Evolutionary conservation across 2,888 invertebrate genomes (phyloP).

Genomic region (Globia sparganii): DNA sequence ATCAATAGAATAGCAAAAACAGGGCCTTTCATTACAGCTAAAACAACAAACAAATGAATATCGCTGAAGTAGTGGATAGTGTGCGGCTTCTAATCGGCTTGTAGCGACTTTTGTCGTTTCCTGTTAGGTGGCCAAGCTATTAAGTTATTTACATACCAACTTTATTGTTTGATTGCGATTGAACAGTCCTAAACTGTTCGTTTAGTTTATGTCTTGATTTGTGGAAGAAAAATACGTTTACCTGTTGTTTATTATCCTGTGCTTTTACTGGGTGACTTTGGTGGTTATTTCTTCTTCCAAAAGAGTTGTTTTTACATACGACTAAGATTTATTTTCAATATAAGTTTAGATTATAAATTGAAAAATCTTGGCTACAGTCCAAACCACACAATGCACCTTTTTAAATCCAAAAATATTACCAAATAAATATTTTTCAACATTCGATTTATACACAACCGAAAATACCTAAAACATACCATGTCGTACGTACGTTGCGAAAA

Average conservation of each 20-base stretch:
- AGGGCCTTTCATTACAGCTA: not conserved
- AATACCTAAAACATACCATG: slow-evolving; percentile 29
- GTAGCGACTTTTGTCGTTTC: slow-evolving; percentile 24
- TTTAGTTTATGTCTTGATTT: slow-evolving; percentile 58
- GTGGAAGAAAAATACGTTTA: slow-evolving; percentile 25
- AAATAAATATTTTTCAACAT: not conserved
- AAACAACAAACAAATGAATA: not conserved
- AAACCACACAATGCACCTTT: not conserved
- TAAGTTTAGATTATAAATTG: not conserved
- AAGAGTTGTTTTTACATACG: not conserved
- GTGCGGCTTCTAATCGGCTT: not conserved
- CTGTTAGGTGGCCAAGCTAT: slow-evolving; percentile 29
- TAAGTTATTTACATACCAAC: slow-evolving; percentile 63
- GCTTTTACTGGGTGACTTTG: not conserved
- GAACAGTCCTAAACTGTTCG: slow-evolving; percentile 41
- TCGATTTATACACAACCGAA: slow-evolving; percentile 1
- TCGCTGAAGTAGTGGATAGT: not conserved
- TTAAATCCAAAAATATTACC: not conserved
- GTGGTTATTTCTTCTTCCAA: not conserved
- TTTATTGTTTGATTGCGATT: slow-evolving; percentile 63
- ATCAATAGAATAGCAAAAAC: not conserved
- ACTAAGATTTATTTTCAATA: not conserved
- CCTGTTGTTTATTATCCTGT: not conserved
- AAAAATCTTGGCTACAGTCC: not conserved
- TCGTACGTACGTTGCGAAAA: slow-evolving; percentile 36